Base-by-base conservation (phyloP, 2,797 vertebrate genomes). In the Gymnoscopelus braueri region DNA sequence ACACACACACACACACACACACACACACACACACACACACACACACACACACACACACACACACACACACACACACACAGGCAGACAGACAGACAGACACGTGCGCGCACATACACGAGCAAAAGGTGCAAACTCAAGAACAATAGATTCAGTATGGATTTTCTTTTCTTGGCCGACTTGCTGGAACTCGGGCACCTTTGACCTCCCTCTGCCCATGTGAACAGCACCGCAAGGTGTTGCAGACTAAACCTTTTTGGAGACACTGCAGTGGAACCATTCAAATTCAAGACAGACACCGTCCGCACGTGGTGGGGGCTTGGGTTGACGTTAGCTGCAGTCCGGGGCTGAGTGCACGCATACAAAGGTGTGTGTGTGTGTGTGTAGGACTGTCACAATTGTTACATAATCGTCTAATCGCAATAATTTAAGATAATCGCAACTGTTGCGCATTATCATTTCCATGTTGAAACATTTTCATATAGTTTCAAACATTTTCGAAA, bases 151-250 rank as follows among this genome's bases (percentile, higher is more conserved):
- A 1, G 7, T 5, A 9, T 1, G 4, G 23, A 49, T 60, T 66
- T 65, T 12, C 32, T 58, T 53, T 0, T 56, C 2, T 32, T 3
- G 15, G 48, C 9, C 26, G 64, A 59, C 60, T 65, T 58, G 51
- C 3, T 0, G 76, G 74, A 81, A 76, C 78, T 82, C 1, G 2
- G 49, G 26, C 13, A 44, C 61, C 13, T 79, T 75, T 15, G 50
- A 44, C 52, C 19, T n/a, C 13, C 2, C 51, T 14, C 32, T 50
- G n/a, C 32, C 48, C 44, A 35, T 48, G 55, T 14, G 35, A 59
- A n/a, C 51, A 48, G 5, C n/a, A 66, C 29, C 15, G 64, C 47
- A 2, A 53, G 69, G 68, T 67, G 73, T 19, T 75, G 69, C 71
- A 65, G 9, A 44, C 7, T 44, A 58, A 69, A 57, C 44, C 5